phyloP scores from a whole-genome alignment of 2,113 vertebrate species.

The Epinephelus lanceolatus region DNA sequence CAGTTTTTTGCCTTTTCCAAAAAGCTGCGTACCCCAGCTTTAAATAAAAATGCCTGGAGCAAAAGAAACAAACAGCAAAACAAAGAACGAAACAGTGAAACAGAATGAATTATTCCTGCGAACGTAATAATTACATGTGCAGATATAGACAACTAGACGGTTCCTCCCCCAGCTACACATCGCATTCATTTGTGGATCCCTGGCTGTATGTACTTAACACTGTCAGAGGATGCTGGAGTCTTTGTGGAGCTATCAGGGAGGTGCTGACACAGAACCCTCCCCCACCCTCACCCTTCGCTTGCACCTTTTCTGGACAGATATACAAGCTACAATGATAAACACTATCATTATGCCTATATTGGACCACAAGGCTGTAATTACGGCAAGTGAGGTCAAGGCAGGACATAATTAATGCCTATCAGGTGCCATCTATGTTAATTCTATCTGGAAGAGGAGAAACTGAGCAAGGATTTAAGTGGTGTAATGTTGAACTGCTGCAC shows the following conservation, averaged over 20 bases:
- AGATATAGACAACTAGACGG: conserved; percentile 51
- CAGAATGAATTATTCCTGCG: conserved; percentile 23
- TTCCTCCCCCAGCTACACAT: conserved; percentile 24
- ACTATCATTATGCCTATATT: conserved; percentile 76
- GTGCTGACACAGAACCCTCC: conserved; percentile 47
- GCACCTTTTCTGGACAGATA: conserved; percentile 67
- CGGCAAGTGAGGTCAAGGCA: conserved; percentile 65
- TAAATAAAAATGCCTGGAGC: neutral
- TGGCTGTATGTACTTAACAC: conserved; percentile 62
- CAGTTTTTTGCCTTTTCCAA: too few species aligned
- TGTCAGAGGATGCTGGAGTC: conserved; percentile 54
- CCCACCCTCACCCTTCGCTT: neutral
- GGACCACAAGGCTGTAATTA: conserved; percentile 74
- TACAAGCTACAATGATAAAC: conserved; percentile 74
- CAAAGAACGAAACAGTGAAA: neutral
- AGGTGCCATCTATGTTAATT: conserved; percentile 57
- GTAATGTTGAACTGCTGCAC: conserved; percentile 34
- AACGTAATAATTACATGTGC: conserved; percentile 66
- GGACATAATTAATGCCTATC: conserved; percentile 78
- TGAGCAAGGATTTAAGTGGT: conserved; percentile 47
- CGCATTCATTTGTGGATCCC: conserved; percentile 33
- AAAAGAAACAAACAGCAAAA: neutral
- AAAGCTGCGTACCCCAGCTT: too few species aligned
- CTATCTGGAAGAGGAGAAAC: conserved; percentile 47
- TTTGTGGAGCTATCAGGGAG: conserved; percentile 59